Base-by-base conservation (phyloP, 2,797 vertebrate species). In the Rallus crepitans region DNA sequence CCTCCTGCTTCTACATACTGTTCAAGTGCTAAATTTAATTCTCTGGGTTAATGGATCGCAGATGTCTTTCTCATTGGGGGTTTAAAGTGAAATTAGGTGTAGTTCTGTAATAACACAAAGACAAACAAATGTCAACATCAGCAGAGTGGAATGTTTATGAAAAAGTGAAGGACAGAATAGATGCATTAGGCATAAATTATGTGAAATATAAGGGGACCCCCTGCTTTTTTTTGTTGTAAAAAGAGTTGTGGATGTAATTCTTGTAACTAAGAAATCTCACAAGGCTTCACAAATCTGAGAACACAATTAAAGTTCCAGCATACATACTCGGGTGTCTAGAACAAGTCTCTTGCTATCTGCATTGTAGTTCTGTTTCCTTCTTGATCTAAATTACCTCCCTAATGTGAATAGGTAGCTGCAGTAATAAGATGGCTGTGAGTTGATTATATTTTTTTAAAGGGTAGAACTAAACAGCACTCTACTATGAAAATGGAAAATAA, bases 11-110 rank as follows among this genome's bases (percentile, higher is more conserved):
- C 93, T 97, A 83, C 75, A 89, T 77, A 84, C 81, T 93, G 94
- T 90, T 95, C 93, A 93, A 96, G 93, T 96, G 96, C 93, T 96
- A 97, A 96, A 97, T 96, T 96, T 96, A 97, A 97, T 97, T 96
- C 92, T 95, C 90, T 73, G 93, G 93, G 95, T 93, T 96, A 97
- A 97, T 97, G 91, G 95, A 76, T 92, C 94, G 88, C 96, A 97
- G 96, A 96, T 96, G 96, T 96, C 83, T 94, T 94, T 96, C 93
- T 97, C 92, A 77, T 88, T 96, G 91, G 91, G 92, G 82, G 78
- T 96, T 97, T 94, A 93, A 95, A 96, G 95, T 95, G 95, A 95
- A 97, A 97, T 96, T 95, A 96, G 91, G 93, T 92, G 81, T 91
- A 96, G 78, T 94, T 95, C 86, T 96, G 65, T 94, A 97, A 96